Base-by-base conservation (phyloP, 2,888 invertebrate species). In the Acrobasis consociella region DNA sequence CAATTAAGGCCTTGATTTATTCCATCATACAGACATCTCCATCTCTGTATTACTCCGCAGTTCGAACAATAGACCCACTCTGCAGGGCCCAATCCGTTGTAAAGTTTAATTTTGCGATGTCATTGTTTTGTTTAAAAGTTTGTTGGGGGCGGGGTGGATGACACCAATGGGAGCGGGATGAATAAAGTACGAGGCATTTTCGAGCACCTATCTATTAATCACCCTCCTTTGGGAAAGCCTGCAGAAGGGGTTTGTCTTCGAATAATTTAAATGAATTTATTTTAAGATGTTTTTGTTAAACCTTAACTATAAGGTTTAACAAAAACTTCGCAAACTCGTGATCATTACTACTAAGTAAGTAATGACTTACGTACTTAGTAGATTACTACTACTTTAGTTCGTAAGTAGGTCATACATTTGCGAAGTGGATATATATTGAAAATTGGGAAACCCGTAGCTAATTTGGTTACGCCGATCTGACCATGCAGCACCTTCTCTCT, bases 21-120 rank as follows among this genome's bases (percentile, higher is more conserved):
- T 22, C 22, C 22, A 22, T 22, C 13, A 42, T 3, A 11, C 42
- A 13, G 3, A 42, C 13, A 3, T 13, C 13, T 42, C 55, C 15
- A 56, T 42, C n/a, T 22, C 52, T 52, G n/a, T 56, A 38, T 55
- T 60, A 42, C 58, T 42, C 60, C 31, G 31, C n/a, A 16, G 55
- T 63, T 55, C 17, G 13, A 64, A 67, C 67, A 65, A 67, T 65
- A 51, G 60, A 51, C 62, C 67, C 60, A 60, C 56, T 60, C 60
- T 51, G 51, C 37, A 49, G 65, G 62, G 62, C 65, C 67, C 69
- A 68, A 70, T 68, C 69, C 68, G 62, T 62, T 66, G 67, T 67
- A 69, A 70, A 71, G 68, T 72, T 70, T 70, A 71, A 72, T 72
- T 74, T 69, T 69, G 67, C 66, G 63, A 66, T 64, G 71, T 69